Conservation (phyloP, 2,113 vertebrate genomes). For the Upupa epops region DNA sequence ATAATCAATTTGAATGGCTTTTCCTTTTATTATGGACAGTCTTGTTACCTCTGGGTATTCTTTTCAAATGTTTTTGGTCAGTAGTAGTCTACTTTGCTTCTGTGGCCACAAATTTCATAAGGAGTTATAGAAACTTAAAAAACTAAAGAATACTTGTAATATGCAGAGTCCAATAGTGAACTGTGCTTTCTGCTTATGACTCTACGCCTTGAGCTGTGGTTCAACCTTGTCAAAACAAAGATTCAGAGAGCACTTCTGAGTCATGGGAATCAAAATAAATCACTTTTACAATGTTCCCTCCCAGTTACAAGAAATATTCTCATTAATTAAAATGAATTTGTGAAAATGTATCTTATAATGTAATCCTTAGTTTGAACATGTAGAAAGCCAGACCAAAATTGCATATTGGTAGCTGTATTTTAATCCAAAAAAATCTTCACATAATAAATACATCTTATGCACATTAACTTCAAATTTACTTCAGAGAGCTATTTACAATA, state of each 20-base stretch:
- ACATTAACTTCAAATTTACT: constrained; percentile 88
- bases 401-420: constrained; percentile 84
- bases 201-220: no score
- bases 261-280: not conserved
- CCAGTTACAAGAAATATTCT: not conserved
- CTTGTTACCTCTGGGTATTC: no score
- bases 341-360: not conserved
- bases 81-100: no score
- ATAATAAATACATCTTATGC: constrained; percentile 98
- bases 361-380: not conserved
- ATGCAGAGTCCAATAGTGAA: no score
- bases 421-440: constrained; percentile 87
- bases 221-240: no score
- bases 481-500: constrained; percentile 93
- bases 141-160: no score
- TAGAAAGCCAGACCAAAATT: constrained; percentile 72
- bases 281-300: not conserved
- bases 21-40: no score
- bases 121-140: no score
- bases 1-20: no score
- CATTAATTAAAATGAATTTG: not conserved
- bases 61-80: no score
- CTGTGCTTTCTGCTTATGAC: no score
- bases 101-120: no score
- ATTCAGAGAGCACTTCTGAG: not conserved